Evolutionary conservation across 2,888 invertebrate species (phyloP).

Genomic region (Blastobasis lacticolella): DNA sequence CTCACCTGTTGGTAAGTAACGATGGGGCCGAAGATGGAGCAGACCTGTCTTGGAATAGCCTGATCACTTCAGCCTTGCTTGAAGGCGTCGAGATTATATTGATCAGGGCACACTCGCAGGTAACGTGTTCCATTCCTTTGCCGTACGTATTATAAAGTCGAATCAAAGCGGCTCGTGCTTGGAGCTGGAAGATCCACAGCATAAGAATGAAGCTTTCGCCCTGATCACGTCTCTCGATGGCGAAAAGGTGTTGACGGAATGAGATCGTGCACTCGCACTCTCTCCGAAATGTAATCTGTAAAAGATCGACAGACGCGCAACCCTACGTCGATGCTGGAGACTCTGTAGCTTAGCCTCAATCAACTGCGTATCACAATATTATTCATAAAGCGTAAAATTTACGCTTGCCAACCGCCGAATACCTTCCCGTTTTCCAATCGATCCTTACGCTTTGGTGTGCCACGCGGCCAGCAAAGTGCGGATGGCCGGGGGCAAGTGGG

Average conservation of each 20-base stretch:
- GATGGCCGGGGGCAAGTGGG: constrained; percentile 68
- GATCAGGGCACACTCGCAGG: no score
- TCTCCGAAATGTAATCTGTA: neutral
- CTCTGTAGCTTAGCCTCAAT: neutral
- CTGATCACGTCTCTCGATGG: no score
- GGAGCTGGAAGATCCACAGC: no score
- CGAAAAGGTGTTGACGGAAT: no score
- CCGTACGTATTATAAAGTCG: no score
- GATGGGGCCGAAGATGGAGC: neutral
- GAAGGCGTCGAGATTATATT: no score
- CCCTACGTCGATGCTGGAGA: no score
- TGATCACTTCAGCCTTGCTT: no score
- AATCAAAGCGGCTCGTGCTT: neutral
- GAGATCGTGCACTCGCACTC: neutral
- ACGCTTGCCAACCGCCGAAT: neutral
- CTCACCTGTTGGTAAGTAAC: neutral
- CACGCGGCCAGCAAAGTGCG: constrained; percentile 42
- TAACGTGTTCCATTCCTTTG: no score
- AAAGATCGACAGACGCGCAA: no score
- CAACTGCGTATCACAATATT: neutral
- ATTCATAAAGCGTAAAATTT: neutral
- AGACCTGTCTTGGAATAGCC: no score
- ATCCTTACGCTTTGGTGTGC: constrained; percentile 33
- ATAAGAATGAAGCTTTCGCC: no score
- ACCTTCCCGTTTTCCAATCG: neutral